phyloP scores from a whole-genome alignment of 2,888 invertebrate genomes.

The Oconnorella tubifera region DNA sequence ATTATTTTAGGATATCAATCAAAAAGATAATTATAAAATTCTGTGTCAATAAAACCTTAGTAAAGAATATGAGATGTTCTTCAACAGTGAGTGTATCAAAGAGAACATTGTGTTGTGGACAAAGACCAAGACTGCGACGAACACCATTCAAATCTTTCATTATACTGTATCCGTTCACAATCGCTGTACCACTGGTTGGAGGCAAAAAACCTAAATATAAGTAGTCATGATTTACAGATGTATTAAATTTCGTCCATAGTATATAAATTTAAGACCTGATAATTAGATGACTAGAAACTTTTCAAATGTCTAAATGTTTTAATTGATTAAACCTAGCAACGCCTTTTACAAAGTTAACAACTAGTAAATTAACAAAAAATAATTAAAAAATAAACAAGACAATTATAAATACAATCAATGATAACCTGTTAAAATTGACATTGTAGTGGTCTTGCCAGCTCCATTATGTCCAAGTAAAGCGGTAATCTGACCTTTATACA shows the following conservation, averaged over 20 bases:
- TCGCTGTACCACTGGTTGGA: constrained; percentile 64
- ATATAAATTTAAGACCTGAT: no score
- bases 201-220: constrained; percentile 49
- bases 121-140: constrained; percentile 75
- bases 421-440: constrained; percentile 81
- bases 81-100: constrained; percentile 77
- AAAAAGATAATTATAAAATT: no score
- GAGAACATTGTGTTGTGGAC: constrained; percentile 81
- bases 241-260: no score
- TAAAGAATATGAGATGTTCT: constrained; percentile 79
- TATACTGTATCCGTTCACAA: constrained; percentile 71
- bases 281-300: no score
- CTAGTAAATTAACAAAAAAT: no score
- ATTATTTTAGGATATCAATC: constrained; percentile 28
- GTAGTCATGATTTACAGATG: no score
- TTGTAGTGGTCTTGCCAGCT: constrained; percentile 86
- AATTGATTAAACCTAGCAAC: no score
- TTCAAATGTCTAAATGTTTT: no score
- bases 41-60: constrained; percentile 63
- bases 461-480: constrained; percentile 83
- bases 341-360: no score
- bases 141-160: constrained; percentile 64
- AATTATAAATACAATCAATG: no score
- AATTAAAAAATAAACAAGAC: no score
- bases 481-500: constrained; percentile 79